Percentiles rank a stretch among this genome's conserved stretches.
These are phyloP conservation scores for Tricholauxania praeusta DNA, from an alignment of 2,888 invertebrate genomes.

Conservation along the genomic window DNA sequence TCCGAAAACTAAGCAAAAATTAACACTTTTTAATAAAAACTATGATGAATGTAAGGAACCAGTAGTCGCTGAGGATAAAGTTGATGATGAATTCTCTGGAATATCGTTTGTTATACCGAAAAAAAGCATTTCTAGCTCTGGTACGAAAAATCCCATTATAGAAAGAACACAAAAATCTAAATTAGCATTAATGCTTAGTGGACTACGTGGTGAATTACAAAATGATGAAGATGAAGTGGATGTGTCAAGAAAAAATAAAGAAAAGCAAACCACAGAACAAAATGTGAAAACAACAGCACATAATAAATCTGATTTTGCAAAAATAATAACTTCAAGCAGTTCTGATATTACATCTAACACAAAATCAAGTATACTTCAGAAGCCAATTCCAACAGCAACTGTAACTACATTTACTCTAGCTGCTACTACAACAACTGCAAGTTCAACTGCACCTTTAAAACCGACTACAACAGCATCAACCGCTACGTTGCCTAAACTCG, in stretches of 20 bases:
- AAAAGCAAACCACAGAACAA: background rate
- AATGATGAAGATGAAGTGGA: constrained; percentile 50
- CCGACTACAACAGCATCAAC: constrained; percentile 35
- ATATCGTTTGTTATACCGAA: constrained; percentile 66
- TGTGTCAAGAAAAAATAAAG: constrained; percentile 8
- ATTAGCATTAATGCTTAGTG: constrained; percentile 65
- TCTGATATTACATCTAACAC: background rate
- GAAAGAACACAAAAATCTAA: constrained; percentile 64
- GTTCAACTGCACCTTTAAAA: background rate
- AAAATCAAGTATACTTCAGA: constrained; percentile 4
- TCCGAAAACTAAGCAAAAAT: constrained; percentile 53
- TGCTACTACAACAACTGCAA: constrained; percentile 8
- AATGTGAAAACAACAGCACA: background rate
- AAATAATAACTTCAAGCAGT: background rate
- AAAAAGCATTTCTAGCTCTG: constrained; percentile 50
- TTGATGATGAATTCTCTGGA: constrained; percentile 55
- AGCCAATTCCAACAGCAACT: constrained; percentile 4
- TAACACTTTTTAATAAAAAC: constrained; percentile 64
- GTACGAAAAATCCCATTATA: constrained; percentile 54
- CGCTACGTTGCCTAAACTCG: constrained; percentile 20
- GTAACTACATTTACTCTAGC: background rate
- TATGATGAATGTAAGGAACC: constrained; percentile 46
- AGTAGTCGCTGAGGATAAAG: constrained; percentile 41
- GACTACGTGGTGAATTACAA: constrained; percentile 63
- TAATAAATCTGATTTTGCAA: background rate